Evolutionary conservation across 2,888 invertebrate species (phyloP).

Genomic region (Thymelicus lineola): DNA sequence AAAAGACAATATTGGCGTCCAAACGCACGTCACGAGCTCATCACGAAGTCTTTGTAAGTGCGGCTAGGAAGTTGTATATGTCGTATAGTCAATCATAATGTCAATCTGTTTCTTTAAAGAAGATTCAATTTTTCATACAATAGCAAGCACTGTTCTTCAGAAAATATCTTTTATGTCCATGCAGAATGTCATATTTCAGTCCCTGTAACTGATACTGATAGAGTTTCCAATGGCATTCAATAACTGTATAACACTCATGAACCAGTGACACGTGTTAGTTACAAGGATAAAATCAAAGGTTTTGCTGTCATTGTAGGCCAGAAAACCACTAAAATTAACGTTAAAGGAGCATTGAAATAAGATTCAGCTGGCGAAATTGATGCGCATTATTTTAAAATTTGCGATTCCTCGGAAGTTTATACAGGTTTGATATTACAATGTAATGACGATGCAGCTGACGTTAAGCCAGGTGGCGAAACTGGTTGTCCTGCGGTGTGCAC

Average conservation of each 20-base stretch:
- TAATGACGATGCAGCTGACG: constrained; percentile 15
- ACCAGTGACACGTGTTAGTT: no score
- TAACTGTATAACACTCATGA: not conserved
- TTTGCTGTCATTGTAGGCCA: no score
- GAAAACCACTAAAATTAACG: not conserved
- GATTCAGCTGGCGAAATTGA: constrained; percentile 8
- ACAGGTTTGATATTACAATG: constrained; percentile 35
- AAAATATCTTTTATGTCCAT: not conserved
- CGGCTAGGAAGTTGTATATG: constrained; percentile 10
- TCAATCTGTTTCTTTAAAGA: not conserved
- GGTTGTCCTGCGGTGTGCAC: constrained; percentile 66
- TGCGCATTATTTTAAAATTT: constrained; percentile 6
- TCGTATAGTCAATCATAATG: constrained; percentile 9
- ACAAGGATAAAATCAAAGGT: no score
- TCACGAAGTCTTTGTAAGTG: constrained; percentile 11
- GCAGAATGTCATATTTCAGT: constrained; percentile 17
- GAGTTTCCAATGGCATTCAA: constrained; percentile 24
- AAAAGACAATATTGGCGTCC: constrained; percentile 18
- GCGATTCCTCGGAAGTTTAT: constrained; percentile 5
- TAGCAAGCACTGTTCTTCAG: no score
- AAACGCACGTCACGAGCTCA: constrained; percentile 17
- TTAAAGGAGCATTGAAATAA: not conserved
- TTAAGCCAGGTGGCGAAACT: constrained; percentile 70
- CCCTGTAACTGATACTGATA: constrained; percentile 28
- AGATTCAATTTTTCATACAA: not conserved